These are phyloP conservation scores for Rhagologus leucostigma DNA, from an alignment of 2,113 vertebrate genomes.

Conservation along the genomic window DNA sequence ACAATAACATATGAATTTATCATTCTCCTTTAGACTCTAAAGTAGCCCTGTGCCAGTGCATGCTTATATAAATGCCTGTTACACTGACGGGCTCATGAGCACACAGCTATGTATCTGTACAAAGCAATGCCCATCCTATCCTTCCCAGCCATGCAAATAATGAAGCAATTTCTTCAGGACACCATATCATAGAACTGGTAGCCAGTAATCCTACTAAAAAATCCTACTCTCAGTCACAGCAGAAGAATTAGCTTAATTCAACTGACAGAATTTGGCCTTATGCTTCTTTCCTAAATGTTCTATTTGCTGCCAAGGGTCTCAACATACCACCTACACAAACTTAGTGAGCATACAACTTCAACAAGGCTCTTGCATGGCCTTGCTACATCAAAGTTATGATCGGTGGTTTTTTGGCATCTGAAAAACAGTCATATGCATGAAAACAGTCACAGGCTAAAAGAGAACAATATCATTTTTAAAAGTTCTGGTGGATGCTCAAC, in stretches of 20 bases:
- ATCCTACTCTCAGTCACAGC: background rate
- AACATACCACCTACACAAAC: background rate
- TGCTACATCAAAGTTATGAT: background rate
- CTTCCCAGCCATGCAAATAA: background rate
- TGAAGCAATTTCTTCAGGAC: background rate
- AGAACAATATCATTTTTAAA: background rate
- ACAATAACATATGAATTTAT: background rate
- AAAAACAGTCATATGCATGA: background rate
- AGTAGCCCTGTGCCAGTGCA: background rate
- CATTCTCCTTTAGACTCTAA: background rate
- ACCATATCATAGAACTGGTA: background rate
- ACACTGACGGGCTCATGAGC: background rate
- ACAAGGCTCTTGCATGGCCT: background rate
- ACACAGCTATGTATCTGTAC: background rate
- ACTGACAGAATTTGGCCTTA: background rate
- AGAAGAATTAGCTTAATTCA: background rate
- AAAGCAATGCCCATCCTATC: background rate
- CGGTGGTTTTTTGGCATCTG: background rate
- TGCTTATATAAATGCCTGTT: background rate
- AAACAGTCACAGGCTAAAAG: background rate
- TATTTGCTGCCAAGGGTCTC: background rate
- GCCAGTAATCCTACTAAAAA: background rate
- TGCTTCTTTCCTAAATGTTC: background rate
- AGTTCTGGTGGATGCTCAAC: background rate
- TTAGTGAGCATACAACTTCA: background rate